These are phyloP conservation scores for Andrena praecox DNA, from an alignment of 2,888 invertebrate genomes.

Conservation along the genomic window DNA sequence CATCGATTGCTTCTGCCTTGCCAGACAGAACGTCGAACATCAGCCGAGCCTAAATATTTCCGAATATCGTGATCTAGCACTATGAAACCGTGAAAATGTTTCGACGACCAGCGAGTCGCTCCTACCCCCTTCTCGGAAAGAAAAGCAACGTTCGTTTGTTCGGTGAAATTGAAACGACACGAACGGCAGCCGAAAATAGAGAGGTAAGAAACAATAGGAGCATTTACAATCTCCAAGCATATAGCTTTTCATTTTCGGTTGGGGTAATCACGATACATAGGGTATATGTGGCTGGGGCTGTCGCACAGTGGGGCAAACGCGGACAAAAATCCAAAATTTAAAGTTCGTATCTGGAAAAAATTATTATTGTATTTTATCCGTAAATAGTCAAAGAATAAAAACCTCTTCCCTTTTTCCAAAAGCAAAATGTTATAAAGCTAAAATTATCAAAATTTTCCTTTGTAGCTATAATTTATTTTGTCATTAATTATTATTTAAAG, in stretches of 20 bases:
- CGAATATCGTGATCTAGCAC: slow-evolving; percentile 40
- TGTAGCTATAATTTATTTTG: no score
- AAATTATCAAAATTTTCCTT: no score
- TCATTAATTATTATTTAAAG: no score
- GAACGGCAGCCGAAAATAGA: background rate
- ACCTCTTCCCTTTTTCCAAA: no score
- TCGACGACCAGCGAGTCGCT: background rate
- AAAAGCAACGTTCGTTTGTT: background rate
- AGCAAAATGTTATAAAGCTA: no score
- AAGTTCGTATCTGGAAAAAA: no score
- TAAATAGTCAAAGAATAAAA: no score
- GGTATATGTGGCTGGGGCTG: no score
- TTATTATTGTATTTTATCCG: no score
- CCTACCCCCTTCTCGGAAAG: slow-evolving; percentile 16
- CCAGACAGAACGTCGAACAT: slow-evolving; percentile 49
- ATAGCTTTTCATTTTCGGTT: background rate
- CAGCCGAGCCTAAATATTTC: slow-evolving; percentile 50
- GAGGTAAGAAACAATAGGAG: background rate
- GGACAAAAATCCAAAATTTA: no score
- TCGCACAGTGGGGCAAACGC: no score
- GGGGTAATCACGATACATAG: no score
- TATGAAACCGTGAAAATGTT: slow-evolving; percentile 38
- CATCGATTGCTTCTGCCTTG: slow-evolving; percentile 79
- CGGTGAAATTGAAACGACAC: background rate
- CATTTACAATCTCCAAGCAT: background rate